Base-by-base conservation (phyloP, 1,140 invertebrate genomes). In the Sesamia nonagrioides region DNA sequence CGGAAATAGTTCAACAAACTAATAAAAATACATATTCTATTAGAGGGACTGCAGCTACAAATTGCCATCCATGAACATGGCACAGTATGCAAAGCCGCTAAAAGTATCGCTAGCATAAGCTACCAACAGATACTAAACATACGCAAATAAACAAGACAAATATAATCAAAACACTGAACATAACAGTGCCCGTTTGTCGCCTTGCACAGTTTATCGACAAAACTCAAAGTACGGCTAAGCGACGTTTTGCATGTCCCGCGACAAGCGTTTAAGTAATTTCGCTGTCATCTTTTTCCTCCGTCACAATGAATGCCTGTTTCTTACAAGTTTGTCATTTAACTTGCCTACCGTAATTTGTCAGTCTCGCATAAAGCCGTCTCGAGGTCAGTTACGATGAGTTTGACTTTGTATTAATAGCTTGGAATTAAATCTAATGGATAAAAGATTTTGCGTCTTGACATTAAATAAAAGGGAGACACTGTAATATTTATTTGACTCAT, bases 381-480 rank as follows among this genome's bases (percentile, higher is more conserved):
- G 17, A 63, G 60, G 60, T 21, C 37, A 18, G 8, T 5, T 21
- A 11, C n/a, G 60, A 42, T 63, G 60, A 63, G 60, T 63, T 63
- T 63, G 60, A 63, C 60, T 63, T 63, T 63, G 60, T 63, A 63
- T 63, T 63, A 63, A 63, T 63, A 33, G 60, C 7, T 60, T n/a
- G 35, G 15, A 42, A 9, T 63, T 17, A 37, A 61, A 40, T 17
- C 37, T 15, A 40, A 42, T 18, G 60, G 60, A 63, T 63, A 18
- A 18, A 21, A 11, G 17, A 63, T 0, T 60, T 56, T 63, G 3
- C 13, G 18, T 18, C 37, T 63, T 42, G n/a, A 40, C 6, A 42
- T 42, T n/a, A n/a, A 1, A 27, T 27, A 27, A 27, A 27, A 27
- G 27, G 27, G 3, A 27, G 27, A 27, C 27, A 27, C 27, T 27